Conservation (phyloP, 2,888 invertebrate species). For the Sipha maydis region DNA sequence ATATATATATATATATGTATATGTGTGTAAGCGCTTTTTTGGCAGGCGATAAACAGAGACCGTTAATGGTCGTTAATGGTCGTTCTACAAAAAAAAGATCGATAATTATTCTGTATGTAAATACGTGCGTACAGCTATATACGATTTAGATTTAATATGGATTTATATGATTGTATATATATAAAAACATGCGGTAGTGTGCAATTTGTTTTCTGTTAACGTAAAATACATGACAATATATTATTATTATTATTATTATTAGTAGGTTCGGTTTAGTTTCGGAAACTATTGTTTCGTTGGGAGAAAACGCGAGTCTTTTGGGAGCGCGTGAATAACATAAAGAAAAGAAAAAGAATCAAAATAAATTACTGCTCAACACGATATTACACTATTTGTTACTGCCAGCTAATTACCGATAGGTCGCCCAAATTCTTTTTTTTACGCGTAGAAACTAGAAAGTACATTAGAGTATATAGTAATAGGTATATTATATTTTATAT, state of each 20-base stretch:
- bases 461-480: background rate
- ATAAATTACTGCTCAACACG: slow-evolving; percentile 38
- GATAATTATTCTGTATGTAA: too few species aligned
- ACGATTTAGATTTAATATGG: background rate
- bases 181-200: background rate
- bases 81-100: background rate
- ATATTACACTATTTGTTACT: background rate
- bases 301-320: slow-evolving; percentile 15
- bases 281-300: slow-evolving; percentile 22
- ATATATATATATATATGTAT: too few species aligned
- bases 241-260: background rate
- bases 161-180: background rate
- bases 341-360: slow-evolving; percentile 8
- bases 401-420: slow-evolving; percentile 6
- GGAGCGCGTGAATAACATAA: slow-evolving; percentile 2
- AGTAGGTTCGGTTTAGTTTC: background rate
- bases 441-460: slow-evolving; percentile 34
- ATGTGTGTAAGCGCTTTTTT: too few species aligned
- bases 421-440: background rate
- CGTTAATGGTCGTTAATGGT: background rate
- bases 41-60: background rate
- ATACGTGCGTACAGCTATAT: background rate
- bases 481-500: background rate
- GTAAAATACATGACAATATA: background rate
- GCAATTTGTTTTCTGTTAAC: slow-evolving; percentile 2